Conservation (phyloP, 1,140 invertebrate genomes). For the Tetramorium simillimum region DNA sequence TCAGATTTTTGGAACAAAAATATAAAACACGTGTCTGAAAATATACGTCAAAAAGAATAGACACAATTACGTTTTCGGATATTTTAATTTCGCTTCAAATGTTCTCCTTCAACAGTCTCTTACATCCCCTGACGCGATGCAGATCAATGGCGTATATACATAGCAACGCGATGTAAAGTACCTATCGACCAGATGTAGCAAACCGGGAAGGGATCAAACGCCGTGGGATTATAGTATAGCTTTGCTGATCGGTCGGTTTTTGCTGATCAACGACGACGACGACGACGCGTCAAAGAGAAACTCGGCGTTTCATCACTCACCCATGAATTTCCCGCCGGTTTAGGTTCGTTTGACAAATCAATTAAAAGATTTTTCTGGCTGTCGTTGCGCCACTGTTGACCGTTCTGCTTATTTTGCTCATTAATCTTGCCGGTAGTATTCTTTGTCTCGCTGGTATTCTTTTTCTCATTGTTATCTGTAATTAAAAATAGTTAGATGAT, state of each 20-base stretch:
- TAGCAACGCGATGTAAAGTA: neutral
- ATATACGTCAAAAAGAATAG: neutral
- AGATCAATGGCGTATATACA: constrained; percentile 2
- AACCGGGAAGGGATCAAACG: constrained; percentile 26
- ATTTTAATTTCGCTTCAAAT: neutral
- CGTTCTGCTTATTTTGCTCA: constrained; percentile 63
- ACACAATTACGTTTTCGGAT: neutral
- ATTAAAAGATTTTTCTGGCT: constrained; percentile 79
- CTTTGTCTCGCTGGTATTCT: constrained; percentile 42
- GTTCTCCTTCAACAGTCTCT: neutral
- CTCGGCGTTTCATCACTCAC: constrained; percentile 68
- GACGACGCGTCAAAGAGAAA: constrained; percentile 46
- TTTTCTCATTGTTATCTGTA: constrained; percentile 69
- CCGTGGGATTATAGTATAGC: constrained; percentile 21
- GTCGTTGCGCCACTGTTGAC: constrained; percentile 58
- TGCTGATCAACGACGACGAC: neutral
- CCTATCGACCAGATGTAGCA: constrained; percentile 1
- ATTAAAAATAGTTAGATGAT: constrained; percentile 15
- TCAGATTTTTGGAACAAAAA: neutral
- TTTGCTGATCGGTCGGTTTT: constrained; percentile 25
- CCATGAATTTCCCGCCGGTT: constrained; percentile 79
- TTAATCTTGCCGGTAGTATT: constrained; percentile 49
- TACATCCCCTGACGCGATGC: neutral
- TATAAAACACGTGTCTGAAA: neutral
- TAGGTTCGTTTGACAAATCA: constrained; percentile 78